Conservation (phyloP, 1,140 invertebrate genomes). For the Leptinotarsa texana region DNA sequence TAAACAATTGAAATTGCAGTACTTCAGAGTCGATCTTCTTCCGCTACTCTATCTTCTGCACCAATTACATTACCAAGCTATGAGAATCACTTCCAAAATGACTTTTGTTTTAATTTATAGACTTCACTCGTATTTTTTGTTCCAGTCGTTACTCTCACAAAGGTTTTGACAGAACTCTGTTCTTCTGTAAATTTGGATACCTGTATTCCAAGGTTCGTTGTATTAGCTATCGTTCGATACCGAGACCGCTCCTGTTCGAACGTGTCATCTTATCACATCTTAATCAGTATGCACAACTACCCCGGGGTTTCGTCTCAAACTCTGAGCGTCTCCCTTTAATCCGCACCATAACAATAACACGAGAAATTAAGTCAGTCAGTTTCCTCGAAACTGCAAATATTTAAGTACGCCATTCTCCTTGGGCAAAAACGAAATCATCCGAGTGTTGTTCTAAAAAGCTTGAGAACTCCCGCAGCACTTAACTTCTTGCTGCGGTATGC, state of each 20-base stretch:
- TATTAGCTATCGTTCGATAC: too few species aligned
- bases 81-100: too few species aligned
- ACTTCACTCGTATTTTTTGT: too few species aligned
- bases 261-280: not conserved
- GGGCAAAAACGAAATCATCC: not conserved
- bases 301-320: not conserved
- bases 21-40: too few species aligned
- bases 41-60: too few species aligned
- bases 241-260: not conserved
- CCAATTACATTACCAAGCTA: too few species aligned
- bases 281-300: slow-evolving; percentile 12
- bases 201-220: too few species aligned
- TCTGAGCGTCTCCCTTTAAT: not conserved
- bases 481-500: not conserved
- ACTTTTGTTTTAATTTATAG: too few species aligned
- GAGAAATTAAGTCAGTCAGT: slow-evolving; percentile 8
- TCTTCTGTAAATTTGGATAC: too few species aligned
- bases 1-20: too few species aligned
- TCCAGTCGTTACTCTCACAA: too few species aligned
- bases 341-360: slow-evolving; percentile 9
- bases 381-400: slow-evolving; percentile 4
- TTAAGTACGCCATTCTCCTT: not conserved
- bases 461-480: not conserved
- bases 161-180: too few species aligned
- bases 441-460: slow-evolving; percentile 6